phyloP scores from a whole-genome alignment of 2,888 invertebrate species.

The Oxycera nigricornis region DNA sequence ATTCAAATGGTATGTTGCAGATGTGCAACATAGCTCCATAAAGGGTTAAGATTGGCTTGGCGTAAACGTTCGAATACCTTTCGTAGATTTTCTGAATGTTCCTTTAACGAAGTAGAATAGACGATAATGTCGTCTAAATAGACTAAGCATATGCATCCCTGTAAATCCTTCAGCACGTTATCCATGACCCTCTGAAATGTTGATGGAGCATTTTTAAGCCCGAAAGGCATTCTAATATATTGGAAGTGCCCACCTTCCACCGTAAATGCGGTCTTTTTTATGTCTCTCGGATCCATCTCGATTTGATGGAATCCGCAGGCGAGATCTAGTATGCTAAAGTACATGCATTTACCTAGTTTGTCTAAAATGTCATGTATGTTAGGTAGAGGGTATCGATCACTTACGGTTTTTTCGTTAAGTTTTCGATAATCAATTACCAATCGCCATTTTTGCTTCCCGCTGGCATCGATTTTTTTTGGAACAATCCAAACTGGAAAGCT shows the following conservation, averaged over 20 bases:
- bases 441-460: constrained; percentile 46
- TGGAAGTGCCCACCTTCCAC: no score
- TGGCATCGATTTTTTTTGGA: constrained; percentile 4
- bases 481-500: constrained; percentile 50
- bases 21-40: no score
- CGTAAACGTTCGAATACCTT: no score
- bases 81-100: background rate
- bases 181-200: constrained; percentile 1
- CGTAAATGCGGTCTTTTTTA: background rate
- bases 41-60: no score
- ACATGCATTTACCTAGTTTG: constrained; percentile 50
- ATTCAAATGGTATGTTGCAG: no score
- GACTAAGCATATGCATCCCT: background rate
- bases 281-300: constrained; percentile 42
- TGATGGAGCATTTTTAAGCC: background rate
- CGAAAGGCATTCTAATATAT: constrained; percentile 9
- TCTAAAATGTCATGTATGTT: constrained; percentile 51
- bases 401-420: constrained; percentile 44
- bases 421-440: constrained; percentile 49
- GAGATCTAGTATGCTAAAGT: constrained; percentile 51
- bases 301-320: constrained; percentile 53
- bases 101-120: background rate
- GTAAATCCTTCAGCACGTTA: no score
- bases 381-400: constrained; percentile 50
- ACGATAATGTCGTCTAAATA: constrained; percentile 2